phyloP scores from a whole-genome alignment of 2,888 invertebrate species.

The Odontomyia ornata region DNA sequence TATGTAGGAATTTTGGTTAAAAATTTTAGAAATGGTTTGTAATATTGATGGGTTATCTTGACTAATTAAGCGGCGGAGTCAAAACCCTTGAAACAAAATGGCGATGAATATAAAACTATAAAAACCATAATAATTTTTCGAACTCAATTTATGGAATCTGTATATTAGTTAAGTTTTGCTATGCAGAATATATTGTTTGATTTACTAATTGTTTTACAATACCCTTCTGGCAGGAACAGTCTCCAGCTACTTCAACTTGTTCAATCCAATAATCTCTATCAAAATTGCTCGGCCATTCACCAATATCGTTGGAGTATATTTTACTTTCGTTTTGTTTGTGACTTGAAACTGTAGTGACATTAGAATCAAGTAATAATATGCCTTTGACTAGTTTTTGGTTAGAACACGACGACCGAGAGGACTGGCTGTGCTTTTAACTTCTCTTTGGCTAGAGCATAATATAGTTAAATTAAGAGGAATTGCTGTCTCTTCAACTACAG shows the following conservation, averaged over 20 bases:
- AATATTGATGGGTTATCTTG: too few species aligned
- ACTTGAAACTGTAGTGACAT: conserved; percentile 12
- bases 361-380: not conserved
- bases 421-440: conserved; percentile 7
- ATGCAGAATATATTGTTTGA: too few species aligned
- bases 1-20: too few species aligned
- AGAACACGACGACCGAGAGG: conserved; percentile 2
- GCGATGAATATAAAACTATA: too few species aligned
- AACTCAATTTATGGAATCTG: too few species aligned
- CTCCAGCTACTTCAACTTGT: not conserved
- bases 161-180: too few species aligned
- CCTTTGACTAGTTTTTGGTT: conserved; percentile 5
- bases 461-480: not conserved
- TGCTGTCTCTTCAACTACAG: not conserved
- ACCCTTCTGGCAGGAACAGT: too few species aligned
- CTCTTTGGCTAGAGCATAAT: not conserved
- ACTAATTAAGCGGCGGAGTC: too few species aligned
- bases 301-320: conserved; percentile 24
- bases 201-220: too few species aligned
- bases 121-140: too few species aligned
- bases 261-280: conserved; percentile 17
- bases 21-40: too few species aligned
- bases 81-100: too few species aligned
- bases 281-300: conserved; percentile 1
- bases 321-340: conserved; percentile 3